Conservation (phyloP, 1,140 invertebrate species). For the Ceratina calcarata region DNA sequence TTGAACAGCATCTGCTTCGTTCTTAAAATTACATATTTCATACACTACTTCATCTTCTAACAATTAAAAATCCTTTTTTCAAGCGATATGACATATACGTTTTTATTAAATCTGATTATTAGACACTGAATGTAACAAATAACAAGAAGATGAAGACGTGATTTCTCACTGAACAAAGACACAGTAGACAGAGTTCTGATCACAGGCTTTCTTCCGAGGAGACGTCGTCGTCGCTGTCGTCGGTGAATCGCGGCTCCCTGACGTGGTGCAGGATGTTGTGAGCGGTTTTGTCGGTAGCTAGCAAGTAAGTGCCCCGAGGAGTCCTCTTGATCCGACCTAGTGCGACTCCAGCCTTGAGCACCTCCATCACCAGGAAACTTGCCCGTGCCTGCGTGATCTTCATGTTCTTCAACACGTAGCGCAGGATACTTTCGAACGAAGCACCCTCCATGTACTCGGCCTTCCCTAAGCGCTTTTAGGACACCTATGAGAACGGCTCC, state of each 20-base stretch:
- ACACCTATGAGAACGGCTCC: constrained; percentile 1
- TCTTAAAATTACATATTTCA: too few relatives aligned
- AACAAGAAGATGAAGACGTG: too few relatives aligned
- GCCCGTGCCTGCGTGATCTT: constrained; percentile 64
- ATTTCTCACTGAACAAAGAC: too few relatives aligned
- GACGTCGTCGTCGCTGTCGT: constrained; percentile 58
- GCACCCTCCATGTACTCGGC: constrained; percentile 58
- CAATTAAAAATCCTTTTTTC: too few relatives aligned
- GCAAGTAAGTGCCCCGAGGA: constrained; percentile 59
- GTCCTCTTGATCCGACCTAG: constrained; percentile 70
- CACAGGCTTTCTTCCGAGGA: neutral
- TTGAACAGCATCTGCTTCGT: too few relatives aligned
- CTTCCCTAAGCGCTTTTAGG: constrained; percentile 33
- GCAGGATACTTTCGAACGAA: constrained; percentile 70
- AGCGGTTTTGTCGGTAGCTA: constrained; percentile 54
- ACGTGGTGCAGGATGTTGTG: constrained; percentile 55
- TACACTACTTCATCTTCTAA: too few relatives aligned
- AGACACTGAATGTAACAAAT: too few relatives aligned
- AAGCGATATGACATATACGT: too few relatives aligned
- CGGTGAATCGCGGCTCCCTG: constrained; percentile 62
- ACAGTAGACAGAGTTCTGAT: neutral
- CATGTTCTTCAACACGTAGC: constrained; percentile 68
- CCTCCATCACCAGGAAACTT: constrained; percentile 65
- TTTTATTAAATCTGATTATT: too few relatives aligned
- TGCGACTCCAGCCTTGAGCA: constrained; percentile 69